Base-by-base conservation (phyloP, 2,797 vertebrate genomes). In the Caiman crocodilus region DNA sequence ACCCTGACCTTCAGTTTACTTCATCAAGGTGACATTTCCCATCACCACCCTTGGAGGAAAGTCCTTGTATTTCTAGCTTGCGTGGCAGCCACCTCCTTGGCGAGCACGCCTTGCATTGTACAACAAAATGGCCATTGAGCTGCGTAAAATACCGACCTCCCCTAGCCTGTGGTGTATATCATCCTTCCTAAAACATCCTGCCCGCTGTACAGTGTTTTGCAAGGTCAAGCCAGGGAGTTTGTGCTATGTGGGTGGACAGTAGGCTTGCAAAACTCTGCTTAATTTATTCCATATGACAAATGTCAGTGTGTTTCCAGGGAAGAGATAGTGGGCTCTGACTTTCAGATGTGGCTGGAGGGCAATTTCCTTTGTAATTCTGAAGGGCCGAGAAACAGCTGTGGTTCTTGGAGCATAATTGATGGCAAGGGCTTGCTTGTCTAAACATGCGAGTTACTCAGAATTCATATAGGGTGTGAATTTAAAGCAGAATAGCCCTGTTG, bases 331-430 rank as follows among this genome's bases (percentile, higher is more conserved):
- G 83, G 94, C 25, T 74, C 76, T 30, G 15, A 64, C 84, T 93
- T 85, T 92, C 61, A 93, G 67, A 91, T 50, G 42, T 10, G 58
- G 55, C 89, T 69, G 76, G 50, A 96, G n/a, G 84, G 74, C 88
- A 55, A 55, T 75, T 90, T 89, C 67, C 65, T 90, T 71, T 88
- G 80, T 85, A 65, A 15, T 81, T 64, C 21, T 28, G 35, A 65
- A 84, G 69, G 79, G 57, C 87, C 85, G 78, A 96, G 92, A 75
- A 61, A 79, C 75, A 95, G 90, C 89, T 91, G 58, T 90, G 85
- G 75, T 91, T 92, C 91, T 77, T 90, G 89, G 85, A 90, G 82
- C 55, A 32, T 79, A 82, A 93, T 50, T 81, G 94, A 35, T 28
- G 6, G 1, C 21, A 88, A 1, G 76, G 58, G 12, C 16, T 35